These are phyloP conservation scores for Zootermopsis nevadensis DNA, from an alignment of 2,888 invertebrate species.

Conservation along the genomic window DNA sequence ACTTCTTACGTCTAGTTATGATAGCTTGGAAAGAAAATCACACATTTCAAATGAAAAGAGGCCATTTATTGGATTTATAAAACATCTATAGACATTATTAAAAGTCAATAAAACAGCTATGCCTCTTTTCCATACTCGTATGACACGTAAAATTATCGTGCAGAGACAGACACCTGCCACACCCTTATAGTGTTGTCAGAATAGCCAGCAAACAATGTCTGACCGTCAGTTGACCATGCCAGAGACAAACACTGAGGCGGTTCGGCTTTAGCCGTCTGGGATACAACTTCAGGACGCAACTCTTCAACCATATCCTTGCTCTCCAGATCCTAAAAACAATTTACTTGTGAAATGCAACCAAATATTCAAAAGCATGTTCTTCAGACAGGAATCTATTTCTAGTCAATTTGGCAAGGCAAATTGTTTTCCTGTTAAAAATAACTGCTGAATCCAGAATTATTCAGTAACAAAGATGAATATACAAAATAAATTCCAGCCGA, in stretches of 20 bases:
- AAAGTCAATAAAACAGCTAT: background rate
- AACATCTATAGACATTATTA: background rate
- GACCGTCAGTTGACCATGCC: constrained; percentile 99
- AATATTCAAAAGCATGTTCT: too few relatives aligned
- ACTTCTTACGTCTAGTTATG: too few relatives aligned
- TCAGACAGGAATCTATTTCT: too few relatives aligned
- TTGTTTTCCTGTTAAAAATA: background rate
- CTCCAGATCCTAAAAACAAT: constrained; percentile 83
- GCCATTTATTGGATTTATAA: background rate
- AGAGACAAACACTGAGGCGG: constrained; percentile 96
- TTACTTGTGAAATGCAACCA: too few relatives aligned
- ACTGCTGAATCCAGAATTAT: too few relatives aligned
- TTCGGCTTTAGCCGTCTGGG: constrained; percentile 80
- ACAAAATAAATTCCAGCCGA: background rate
- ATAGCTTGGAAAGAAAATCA: background rate
- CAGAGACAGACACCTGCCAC: constrained; percentile 83
- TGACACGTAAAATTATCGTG: constrained; percentile 33
- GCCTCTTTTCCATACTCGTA: background rate
- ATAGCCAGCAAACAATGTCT: constrained; percentile 98
- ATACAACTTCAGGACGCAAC: constrained; percentile 93
- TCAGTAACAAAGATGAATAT: too few relatives aligned
- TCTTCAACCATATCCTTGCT: constrained; percentile 99
- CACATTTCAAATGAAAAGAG: background rate
- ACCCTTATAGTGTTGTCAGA: constrained; percentile 98
- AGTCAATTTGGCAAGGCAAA: too few relatives aligned